Evolutionary conservation across 2,888 invertebrate species (phyloP).

Genomic region (Deroplatys truncata): DNA sequence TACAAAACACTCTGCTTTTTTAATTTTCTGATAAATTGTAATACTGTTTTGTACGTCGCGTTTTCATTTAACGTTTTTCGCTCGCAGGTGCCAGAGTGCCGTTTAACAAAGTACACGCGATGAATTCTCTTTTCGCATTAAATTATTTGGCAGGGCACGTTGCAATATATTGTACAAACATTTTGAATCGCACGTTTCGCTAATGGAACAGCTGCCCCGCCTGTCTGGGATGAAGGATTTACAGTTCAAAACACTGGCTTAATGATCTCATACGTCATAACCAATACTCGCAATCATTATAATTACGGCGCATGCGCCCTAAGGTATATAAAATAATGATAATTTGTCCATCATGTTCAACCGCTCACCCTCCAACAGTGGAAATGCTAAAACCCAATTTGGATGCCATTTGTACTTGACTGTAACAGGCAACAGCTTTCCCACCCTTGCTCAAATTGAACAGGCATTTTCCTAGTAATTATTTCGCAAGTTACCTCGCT

Average conservation of each 20-base stretch:
- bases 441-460: neutral
- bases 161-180: neutral
- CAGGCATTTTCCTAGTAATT: neutral
- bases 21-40: neutral
- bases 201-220: neutral
- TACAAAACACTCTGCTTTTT: too few relatives aligned
- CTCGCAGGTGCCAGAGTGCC: too few relatives aligned
- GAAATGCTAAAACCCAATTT: neutral
- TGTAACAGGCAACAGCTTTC: neutral
- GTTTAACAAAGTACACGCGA: neutral
- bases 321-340: neutral
- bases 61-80: too few relatives aligned
- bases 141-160: neutral
- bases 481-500: neutral
- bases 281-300: neutral
- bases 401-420: neutral
- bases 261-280: neutral
- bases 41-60: neutral
- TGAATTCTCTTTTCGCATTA: neutral
- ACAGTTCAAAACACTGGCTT: neutral
- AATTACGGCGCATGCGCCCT: neutral
- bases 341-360: neutral
- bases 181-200: neutral
- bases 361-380: neutral
- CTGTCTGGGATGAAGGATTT: neutral